Evolutionary conservation across 2,797 vertebrate genomes (phyloP), one percentile per base, ranked within the genome.

Genomic region (Darevskia nairensis): DNA sequence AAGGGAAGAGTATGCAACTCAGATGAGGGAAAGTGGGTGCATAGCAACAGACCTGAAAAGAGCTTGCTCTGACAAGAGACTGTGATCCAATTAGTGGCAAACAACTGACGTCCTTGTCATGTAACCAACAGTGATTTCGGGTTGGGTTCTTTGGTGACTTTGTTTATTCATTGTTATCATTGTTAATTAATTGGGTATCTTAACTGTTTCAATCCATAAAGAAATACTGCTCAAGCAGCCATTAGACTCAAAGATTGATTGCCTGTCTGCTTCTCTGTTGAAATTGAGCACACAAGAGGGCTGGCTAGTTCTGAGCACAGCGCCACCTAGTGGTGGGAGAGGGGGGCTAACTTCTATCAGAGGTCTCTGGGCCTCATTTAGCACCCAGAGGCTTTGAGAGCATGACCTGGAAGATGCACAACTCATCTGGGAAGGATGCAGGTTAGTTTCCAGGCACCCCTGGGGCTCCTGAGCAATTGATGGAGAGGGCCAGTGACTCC

Each of bases 141-240:
- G 41, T 29, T 75, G 55, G 27, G 8, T 46, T 55, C 13, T 44
- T 41, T 59, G 19, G 32, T 55, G 44, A 39, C 55, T 39, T 69
- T 72, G 84, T 66, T 77, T 41, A 71, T 86, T 80, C 32, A 39
- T 80, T 21, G 35, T 71, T 55, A 59, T 86, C n/a, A n/a, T 80
- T 32, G 41, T 27, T 83, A 71, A 71, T 71, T 86, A 69, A 71
- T 27, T 55, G 46, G n/a, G 8, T 39, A n/a, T 39, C 41, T 69
- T 86, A 80, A 80, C 39, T n/a, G 80, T 82, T 69, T 55, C 50
- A 29, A 35, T 55, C 66, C 25, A 80, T 69, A 64, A 71, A 69
- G 39, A 79, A 55, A 39, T 55, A 78, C 75, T 25, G 61, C 27
- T 69, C 39, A 32, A 27, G n/a, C 21, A 35, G 6, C 84, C 84